Evolutionary conservation across 1,140 invertebrate genomes (phyloP).

Genomic region (Drosophila kepulauana): DNA sequence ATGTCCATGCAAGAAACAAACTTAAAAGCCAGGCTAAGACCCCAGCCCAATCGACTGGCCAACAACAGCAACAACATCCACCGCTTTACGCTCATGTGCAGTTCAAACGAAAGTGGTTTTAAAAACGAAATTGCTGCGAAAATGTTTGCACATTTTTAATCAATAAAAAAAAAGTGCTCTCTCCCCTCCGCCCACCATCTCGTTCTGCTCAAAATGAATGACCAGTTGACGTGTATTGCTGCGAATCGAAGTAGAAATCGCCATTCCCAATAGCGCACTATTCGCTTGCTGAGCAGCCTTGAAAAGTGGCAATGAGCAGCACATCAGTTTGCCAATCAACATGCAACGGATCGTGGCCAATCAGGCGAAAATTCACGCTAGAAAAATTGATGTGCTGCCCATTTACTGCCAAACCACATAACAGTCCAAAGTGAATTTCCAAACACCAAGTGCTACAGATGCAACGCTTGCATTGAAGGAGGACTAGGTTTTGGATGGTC

Average conservation of each 20-base stretch:
- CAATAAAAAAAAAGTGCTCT: constrained; percentile 63
- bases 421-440: constrained; percentile 13
- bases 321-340: constrained; percentile 60
- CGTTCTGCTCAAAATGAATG: constrained; percentile 39
- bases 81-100: constrained; percentile 33
- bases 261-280: constrained; percentile 20
- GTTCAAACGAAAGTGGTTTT: constrained; percentile 79
- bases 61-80: not conserved
- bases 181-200: not conserved
- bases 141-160: constrained; percentile 83
- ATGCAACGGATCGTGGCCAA: constrained; percentile 52
- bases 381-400: constrained; percentile 36
- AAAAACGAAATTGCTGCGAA: constrained; percentile 80
- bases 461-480: not conserved
- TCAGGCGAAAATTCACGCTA: constrained; percentile 45
- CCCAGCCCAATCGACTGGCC: not conserved
- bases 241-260: constrained; percentile 21
- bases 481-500: no score
- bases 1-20: constrained; percentile 82
- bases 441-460: not conserved
- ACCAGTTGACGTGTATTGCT: constrained; percentile 56
- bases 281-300: constrained; percentile 18
- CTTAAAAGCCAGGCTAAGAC: constrained; percentile 65
- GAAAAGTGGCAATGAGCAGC: constrained; percentile 49
- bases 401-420: constrained; percentile 6